Base-by-base conservation (phyloP, 2,113 vertebrate species). In the Nesogale talazaci region DNA sequence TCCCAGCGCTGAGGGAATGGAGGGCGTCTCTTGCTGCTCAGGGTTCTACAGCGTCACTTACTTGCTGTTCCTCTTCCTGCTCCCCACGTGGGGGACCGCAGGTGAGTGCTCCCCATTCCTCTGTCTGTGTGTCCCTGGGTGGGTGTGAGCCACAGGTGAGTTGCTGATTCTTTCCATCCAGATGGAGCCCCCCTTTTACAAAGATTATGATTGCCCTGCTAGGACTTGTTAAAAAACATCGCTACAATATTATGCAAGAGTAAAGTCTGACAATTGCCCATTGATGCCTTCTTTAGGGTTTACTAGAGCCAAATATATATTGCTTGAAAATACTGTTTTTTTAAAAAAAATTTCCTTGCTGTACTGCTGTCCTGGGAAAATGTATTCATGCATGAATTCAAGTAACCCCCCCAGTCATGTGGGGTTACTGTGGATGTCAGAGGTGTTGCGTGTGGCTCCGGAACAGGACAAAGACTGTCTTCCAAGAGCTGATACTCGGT, bases 11-110 rank as follows among this genome's bases (percentile, higher is more conserved):
- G 5, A 61, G 27, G 61, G 74, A 6, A 88, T 92, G 94, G 87
- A 42, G 8, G 10, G 19, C 11, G 1, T 6, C 59, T 63, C 4
- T n/a, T 1, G 6, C 2, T 0, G 1, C 29, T 29, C 61, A 34
- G 19, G 19, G 75, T 40, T 72, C 52, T 4, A 9, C 67, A 0
- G 0, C 15, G 34, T 94, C 40, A 2, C 11, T 15, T 67, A 8
- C 10, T 36, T 96, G 56, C 2, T 94, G 8, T 61, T 90, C 10
- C 29, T 93, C 17, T 1, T 59, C 16, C 87, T 69, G 61, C n/a
- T 88, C n/a, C 59, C n/a, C 36, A 0, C 14, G 3, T 12, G 3
- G 42, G 56, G 3, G 7, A 59, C 65, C 0, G 1, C 3, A 56
- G 40, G 92, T 88, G 69, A 78, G 87, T 69, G 3, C 57, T 56